Percentiles rank a stretch among this genome's conserved stretches.
Evolutionary conservation across 1,140 invertebrate species (phyloP).

Genomic region (Aricia agestis): DNA sequence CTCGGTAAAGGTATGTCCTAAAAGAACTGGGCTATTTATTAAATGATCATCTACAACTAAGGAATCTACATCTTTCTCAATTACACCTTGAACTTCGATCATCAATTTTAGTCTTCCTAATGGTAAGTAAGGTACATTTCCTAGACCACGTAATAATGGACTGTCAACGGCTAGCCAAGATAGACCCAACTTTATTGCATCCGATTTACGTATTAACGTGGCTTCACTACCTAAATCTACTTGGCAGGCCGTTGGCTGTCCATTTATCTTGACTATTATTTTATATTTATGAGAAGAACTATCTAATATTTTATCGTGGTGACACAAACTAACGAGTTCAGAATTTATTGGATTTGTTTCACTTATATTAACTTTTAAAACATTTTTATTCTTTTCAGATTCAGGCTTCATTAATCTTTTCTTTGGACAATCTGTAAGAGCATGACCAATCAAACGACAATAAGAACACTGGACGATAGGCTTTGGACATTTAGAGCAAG

Average conservation of each 20-base stretch:
- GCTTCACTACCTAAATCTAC: slow-evolving; percentile 20
- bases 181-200: slow-evolving; percentile 3
- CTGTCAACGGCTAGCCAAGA: not conserved
- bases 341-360: too few species aligned
- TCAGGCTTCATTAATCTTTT: not conserved
- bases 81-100: slow-evolving; percentile 15
- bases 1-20: slow-evolving; percentile 25
- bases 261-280: not conserved
- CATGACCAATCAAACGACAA: slow-evolving; percentile 2
- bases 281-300: not conserved
- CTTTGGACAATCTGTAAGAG: not conserved
- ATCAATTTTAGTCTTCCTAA: not conserved
- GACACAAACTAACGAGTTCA: too few species aligned
- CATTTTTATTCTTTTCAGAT: not conserved
- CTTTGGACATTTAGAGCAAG: slow-evolving; percentile 6
- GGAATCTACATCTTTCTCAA: slow-evolving; percentile 11
- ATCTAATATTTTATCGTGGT: not conserved
- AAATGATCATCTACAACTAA: slow-evolving; percentile 12
- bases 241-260: not conserved
- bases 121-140: slow-evolving; percentile 2
- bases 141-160: slow-evolving; percentile 15
- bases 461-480: not conserved
- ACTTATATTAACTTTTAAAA: not conserved
- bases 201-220: slow-evolving; percentile 8
- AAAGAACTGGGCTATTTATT: slow-evolving; percentile 12